Base-by-base conservation (phyloP, 1,140 invertebrate species). In the Limonius californicus region DNA sequence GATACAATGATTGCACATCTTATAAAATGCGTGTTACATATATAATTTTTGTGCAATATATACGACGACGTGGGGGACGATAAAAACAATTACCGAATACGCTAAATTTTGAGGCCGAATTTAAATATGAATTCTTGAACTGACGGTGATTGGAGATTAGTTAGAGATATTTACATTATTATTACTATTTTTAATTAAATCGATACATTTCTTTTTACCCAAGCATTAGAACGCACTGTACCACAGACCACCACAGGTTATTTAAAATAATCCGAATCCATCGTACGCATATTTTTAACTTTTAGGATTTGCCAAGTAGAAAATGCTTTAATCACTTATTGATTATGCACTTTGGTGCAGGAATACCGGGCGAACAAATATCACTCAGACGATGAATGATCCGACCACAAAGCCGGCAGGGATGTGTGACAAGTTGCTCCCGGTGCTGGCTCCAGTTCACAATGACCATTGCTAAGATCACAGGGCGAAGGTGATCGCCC, bases 401-500 rank as follows among this genome's bases (percentile, higher is more conserved):
- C 58, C 20, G 63, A 66, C 66, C 68, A 70, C 57, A 69, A 57
- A 2, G 67, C 64, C 61, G 70, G 70, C 59, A 72, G 47, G 61
- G 65, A 65, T 70, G 53, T 60, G 60, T 27, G 60, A 55, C 47
- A 66, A 55, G 18, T 53, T 16, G 18, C 16, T 3, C 9, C 53
- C 7, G 53, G 6, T 19, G 53, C 12, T n/a, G 53, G 14, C 9
- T 55, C 27, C n/a, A 55, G 9, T 55, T 55, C 54, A 54, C 23
- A 47, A 21, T 50, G 47, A 45, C 47, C 42, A 35, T 35, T 43
- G 16, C 11, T 16, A 19, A 65, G 43, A 20, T 67, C 43, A 23
- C 59, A 64, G 70, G 71, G 70, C 68, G 71, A 69, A 56, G 65
- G 60, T 23, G 70, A 68, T 39, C 73, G 72, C 71, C 72, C 74